Evolutionary conservation across 2,888 invertebrate genomes (phyloP), one percentile per base, ranked within the genome.

Genomic region (Fissipunctia ypsillon): DNA sequence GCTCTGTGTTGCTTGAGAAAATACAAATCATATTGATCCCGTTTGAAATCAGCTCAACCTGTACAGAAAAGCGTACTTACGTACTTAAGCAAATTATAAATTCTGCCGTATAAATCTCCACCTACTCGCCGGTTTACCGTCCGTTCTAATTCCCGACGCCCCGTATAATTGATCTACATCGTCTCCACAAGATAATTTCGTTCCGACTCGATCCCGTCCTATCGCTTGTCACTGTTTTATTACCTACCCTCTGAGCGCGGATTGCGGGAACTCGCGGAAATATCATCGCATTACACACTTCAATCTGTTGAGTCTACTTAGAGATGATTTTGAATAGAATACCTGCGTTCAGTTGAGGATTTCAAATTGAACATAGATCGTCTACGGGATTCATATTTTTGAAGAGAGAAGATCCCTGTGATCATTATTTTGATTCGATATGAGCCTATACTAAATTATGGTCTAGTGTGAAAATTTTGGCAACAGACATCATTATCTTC

Each of bases 141-240:
- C 84, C 85, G 78, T 78, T 81, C 88, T 91, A 91, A 92, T 91
- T 89, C 88, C 87, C 85, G 80, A 79, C 88, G 86, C 87, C 87
- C 89, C 87, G 86, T 88, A 87, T 91, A 91, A 92, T 93, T 93
- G 93, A 92, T 86, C 86, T 85, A 86, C 86, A 86, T 86, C 77
- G 87, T 89, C 87, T 91, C 88, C 88, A 88, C 88, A 87, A 90
- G 90, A 91, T 91, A 91, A 91, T 91, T 91, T 88, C 85, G 90
- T 88, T 87, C 88, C 84, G 87, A 88, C 86, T 88, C 90, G 88
- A 89, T 89, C 88, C 91, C 88, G 81, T 88, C 87, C 86, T 86
- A 87, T 87, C 87, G 83, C 85, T 84, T 87, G 89, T 88, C 88
- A 84, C 87, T 85, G 86, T 88, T 90, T 91, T 89, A 90, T 90